These are phyloP conservation scores for Takifugu flavidus DNA, from an alignment of 2,113 vertebrate genomes.

Conservation along the genomic window DNA sequence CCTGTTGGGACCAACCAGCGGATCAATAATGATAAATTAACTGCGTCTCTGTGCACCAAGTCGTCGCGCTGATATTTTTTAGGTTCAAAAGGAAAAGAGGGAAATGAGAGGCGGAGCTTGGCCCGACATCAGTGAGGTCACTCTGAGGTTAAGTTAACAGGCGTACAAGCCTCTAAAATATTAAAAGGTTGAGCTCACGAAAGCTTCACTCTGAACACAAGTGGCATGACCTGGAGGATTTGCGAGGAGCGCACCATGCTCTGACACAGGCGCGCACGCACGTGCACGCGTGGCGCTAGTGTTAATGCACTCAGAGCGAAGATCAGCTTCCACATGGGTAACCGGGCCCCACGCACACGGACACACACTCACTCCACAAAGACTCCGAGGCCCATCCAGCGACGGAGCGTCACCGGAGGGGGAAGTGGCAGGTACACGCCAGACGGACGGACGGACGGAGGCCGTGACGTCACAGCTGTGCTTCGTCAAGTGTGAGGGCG, in stretches of 20 bases:
- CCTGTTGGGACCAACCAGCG: constrained; percentile 26
- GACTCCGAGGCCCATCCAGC: constrained; percentile 27
- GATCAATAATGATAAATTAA: constrained; percentile 44
- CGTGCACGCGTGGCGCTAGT: constrained; percentile 19
- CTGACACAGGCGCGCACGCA: constrained; percentile 10
- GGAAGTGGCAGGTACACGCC: constrained; percentile 34
- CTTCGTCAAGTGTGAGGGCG: constrained; percentile 47
- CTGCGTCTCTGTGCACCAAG: constrained; percentile 34
- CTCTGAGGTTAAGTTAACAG: constrained; percentile 70
- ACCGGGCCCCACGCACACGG: constrained; percentile 38
- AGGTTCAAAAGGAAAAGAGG: constrained; percentile 15
- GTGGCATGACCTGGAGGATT: constrained; percentile 50
- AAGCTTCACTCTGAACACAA: constrained; percentile 54
- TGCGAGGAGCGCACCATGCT: constrained; percentile 23
- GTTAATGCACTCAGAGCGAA: constrained; percentile 53
- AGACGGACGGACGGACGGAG: constrained; percentile 28
- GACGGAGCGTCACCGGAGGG: constrained; percentile 52
- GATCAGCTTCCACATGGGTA: constrained; percentile 50
- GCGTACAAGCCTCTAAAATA: constrained; percentile 71
- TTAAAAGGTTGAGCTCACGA: constrained; percentile 67
- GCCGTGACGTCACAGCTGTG: constrained; percentile 1
- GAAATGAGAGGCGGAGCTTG: constrained; percentile 19
- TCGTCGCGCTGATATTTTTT: constrained; percentile 43
- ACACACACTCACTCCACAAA: constrained; percentile 26
- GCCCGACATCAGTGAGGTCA: constrained; percentile 68